Evolutionary conservation across 2,113 vertebrate species (phyloP), one percentile per base, ranked within the genome.

Genomic region (Gopherus evgoodei): DNA sequence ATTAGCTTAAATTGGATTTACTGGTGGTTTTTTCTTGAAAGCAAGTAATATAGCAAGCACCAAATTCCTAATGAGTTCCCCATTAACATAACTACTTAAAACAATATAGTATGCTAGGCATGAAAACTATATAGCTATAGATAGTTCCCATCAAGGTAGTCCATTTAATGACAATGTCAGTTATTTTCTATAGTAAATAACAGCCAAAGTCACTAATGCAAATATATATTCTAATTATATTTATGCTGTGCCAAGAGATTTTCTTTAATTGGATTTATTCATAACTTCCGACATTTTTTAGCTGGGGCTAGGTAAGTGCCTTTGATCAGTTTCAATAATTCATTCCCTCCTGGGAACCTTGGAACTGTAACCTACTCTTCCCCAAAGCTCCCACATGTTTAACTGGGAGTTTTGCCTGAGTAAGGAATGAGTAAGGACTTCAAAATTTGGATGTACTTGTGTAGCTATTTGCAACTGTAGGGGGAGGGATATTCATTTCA

Each of bases 141-240:
- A 3, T 56, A 92, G 35, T 38, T 75, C 29, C 59, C 76, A 65
- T 49, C 25, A 86, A 72, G 52, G 76, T 1, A 88, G 38, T 42
- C 69, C 89, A 78, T 38, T 3, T 78, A 81, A 81, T 1, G 62
- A 27, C 38, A 83, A 95, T 19, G 14, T 5, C 44, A 86, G 80
- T 42, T 62, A 84, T 91, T 84, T 86, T 86, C 78, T 92, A 11
- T 53, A 93, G 83, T 35, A 83, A 83, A 82, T n/a, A 81, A 72
- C 35, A 88, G 54, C 69, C 86, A 91, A 94, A 88, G 35, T 27
- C 86, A 81, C 47, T 93, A 87, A 94, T 81, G 87, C 79, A 95
- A 96, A 90, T 11, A 95, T 81, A 90, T 87, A 59, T 14, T 35
- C 21, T 91, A 90, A 95, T 90, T 95, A 88, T 59, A 91, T 94